Evolutionary conservation across 2,797 vertebrate species (phyloP).

Genomic region (Gallinago stenura): DNA sequence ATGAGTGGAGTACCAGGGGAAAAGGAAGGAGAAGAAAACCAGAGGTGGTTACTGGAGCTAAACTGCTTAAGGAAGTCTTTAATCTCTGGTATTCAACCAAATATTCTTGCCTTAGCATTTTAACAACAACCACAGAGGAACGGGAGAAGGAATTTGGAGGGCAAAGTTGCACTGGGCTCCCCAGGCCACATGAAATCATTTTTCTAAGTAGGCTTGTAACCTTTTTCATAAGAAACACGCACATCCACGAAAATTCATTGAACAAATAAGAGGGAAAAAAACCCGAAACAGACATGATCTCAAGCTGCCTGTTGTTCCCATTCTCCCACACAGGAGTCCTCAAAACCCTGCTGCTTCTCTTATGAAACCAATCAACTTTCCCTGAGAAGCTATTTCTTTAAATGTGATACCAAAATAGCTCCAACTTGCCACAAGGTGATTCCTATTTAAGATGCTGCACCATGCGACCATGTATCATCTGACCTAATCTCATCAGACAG

Average conservation of each 20-base stretch:
- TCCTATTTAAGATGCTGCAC: conserved; percentile 44
- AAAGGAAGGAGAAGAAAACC: background rate
- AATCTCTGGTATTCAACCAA: background rate
- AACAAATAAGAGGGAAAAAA: background rate
- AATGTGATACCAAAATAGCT: conserved; percentile 16
- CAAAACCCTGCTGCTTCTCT: conserved; percentile 67
- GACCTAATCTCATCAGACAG: conserved; percentile 65
- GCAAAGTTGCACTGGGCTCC: background rate
- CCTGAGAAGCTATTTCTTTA: conserved; percentile 64
- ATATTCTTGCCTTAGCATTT: background rate
- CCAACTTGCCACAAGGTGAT: conserved; percentile 6
- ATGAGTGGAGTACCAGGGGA: background rate
- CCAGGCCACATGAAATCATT: background rate
- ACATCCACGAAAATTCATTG: background rate
- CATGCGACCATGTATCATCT: conserved; percentile 26
- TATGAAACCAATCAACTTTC: conserved; percentile 67
- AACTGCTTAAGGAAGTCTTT: conserved; percentile 26
- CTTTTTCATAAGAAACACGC: background rate
- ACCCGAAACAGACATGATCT: background rate
- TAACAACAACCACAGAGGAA: background rate
- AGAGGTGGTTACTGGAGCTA: background rate
- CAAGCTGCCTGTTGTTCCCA: conserved; percentile 18
- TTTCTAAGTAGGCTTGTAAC: background rate
- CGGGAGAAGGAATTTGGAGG: background rate
- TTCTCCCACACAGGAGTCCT: conserved; percentile 37